phyloP scores from a whole-genome alignment of 2,113 vertebrate species.

The Acrocephalus kingi region DNA sequence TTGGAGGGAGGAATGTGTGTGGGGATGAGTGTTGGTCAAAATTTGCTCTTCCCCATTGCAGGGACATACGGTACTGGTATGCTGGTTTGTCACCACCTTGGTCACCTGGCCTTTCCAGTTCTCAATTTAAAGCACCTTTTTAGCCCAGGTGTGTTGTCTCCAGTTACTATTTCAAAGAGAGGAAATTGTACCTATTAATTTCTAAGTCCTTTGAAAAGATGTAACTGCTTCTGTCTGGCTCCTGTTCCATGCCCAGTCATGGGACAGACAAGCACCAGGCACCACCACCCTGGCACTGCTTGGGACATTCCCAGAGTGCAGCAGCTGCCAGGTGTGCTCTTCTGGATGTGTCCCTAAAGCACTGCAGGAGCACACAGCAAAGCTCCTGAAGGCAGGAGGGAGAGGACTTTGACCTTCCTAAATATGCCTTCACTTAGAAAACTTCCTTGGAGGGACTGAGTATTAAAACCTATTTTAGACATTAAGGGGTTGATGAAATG shows the following conservation, averaged over 20 bases:
- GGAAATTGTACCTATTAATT: background rate
- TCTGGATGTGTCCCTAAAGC: background rate
- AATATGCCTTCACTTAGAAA: background rate
- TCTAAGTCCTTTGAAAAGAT: background rate
- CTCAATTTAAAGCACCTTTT: background rate
- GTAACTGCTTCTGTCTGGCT: background rate
- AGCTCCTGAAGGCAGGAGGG: background rate
- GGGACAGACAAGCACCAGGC: background rate
- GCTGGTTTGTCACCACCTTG: background rate
- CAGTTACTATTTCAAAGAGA: background rate
- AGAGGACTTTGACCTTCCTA: background rate
- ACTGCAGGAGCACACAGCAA: background rate
- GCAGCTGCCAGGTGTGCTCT: background rate
- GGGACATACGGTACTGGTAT: accelerated
- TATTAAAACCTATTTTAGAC: background rate
- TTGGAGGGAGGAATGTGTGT: background rate
- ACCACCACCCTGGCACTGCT: background rate
- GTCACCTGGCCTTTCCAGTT: background rate
- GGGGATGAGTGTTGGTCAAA: background rate
- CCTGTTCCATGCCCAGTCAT: background rate
- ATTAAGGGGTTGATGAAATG: background rate
- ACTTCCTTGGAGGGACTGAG: background rate
- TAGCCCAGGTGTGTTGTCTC: background rate
- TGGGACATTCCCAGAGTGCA: background rate
- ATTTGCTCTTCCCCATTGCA: background rate